Conservation (phyloP, 1,140 invertebrate genomes). For the Drosophila kikkawai region DNA sequence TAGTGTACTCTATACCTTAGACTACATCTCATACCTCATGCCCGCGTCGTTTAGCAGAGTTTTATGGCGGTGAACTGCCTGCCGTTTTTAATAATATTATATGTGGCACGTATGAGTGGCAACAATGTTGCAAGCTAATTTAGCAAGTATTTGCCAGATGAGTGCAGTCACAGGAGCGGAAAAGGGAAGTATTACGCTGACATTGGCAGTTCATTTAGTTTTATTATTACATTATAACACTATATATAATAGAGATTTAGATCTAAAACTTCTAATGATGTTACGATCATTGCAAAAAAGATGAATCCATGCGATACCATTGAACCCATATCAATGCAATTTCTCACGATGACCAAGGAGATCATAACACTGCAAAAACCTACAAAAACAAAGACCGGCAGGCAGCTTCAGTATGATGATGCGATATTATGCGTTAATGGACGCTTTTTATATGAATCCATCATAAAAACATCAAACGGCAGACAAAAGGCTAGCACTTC, state of each 20-base stretch:
- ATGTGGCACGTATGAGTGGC: conserved; percentile 71
- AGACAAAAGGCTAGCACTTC: conserved; percentile 43
- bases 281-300: neutral
- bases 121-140: conserved; percentile 60
- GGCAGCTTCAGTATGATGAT: conserved; percentile 25
- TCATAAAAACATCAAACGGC: conserved; percentile 61
- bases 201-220: conserved; percentile 9
- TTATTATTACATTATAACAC: neutral
- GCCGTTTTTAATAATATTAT: conserved; percentile 74
- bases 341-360: conserved; percentile 53
- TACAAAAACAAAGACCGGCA: conserved; percentile 34
- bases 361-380: conserved; percentile 1
- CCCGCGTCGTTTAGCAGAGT: conserved; percentile 35
- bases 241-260: too few relatives aligned
- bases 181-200: conserved; percentile 1
- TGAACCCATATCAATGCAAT: conserved; percentile 49
- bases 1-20: neutral
- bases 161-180: conserved; percentile 2
- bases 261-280: conserved; percentile 13
- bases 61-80: conserved; percentile 37
- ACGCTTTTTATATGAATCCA: conserved; percentile 65
- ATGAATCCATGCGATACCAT: conserved; percentile 25
- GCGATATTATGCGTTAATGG: conserved; percentile 53
- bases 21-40: conserved; percentile 2
- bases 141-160: conserved; percentile 13